Base-by-base conservation (phyloP, 2,888 invertebrate species). In the Melieria crassipennis region DNA sequence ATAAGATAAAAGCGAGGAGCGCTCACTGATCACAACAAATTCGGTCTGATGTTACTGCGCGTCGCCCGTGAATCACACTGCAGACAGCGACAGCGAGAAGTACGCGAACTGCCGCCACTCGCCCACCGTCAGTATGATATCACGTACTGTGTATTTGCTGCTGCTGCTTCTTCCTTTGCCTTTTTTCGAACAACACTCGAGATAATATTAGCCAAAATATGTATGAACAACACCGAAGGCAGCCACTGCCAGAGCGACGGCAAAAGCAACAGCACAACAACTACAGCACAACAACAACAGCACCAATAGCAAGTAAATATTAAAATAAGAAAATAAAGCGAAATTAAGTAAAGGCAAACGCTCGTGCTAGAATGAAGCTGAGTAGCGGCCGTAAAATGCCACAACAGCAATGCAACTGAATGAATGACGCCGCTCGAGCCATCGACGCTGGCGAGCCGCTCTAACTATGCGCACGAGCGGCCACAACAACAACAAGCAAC, bases 331-430 rank as follows among this genome's bases (percentile, higher is more conserved):
- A 30, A 30, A 30, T 30, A 30, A 30, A 30, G 30, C 30, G 30
- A 30, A 30, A 30, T 30, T 30, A 30, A 30, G 30, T 3, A 30
- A 30, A 30, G 30, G 30, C 30, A 30, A 30, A 30, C 30, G 30
- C 30, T 30, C 30, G 30, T 30, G 30, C 30, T 47, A 48, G 16
- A 13, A 9, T 30, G 58, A 30, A 58, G 16, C 43, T 43, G 7
- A 56, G 45, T 45, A 42, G 7, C 57, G 43, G n/a, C 47, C 45
- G 43, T 30, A 30, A 30, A 30, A 30, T 30, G 30, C 45, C 65
- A 57, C 45, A 45, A 56, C 46, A 65, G 56, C 55, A 46, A 65
- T 65, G 65, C 65, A 65, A 65, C 65, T 65, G 45, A 65, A 65
- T 42, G 16, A 30, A 30, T 30, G 30, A 30, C 30, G 30, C 30